Evolutionary conservation across 1,140 invertebrate genomes (phyloP).

Genomic region (Hylyphantes graminicola): DNA sequence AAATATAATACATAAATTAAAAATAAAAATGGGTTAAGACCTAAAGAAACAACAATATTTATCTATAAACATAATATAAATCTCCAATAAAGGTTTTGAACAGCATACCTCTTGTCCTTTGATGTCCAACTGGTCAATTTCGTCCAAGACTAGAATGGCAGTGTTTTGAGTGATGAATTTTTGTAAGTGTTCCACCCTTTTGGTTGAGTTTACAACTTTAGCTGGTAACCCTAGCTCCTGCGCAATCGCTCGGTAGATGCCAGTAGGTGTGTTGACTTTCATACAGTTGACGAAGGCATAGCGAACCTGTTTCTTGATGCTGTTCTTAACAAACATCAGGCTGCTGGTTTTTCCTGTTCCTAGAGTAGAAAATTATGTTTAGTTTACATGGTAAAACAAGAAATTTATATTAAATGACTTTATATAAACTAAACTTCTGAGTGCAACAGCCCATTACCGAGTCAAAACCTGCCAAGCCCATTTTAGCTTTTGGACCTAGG

Average conservation of each 20-base stretch:
- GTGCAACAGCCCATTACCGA: too few relatives aligned
- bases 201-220: slow-evolving; percentile 69
- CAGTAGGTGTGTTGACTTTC: slow-evolving; percentile 77
- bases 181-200: slow-evolving; percentile 72
- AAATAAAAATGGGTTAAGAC: too few relatives aligned
- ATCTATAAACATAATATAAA: too few relatives aligned
- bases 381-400: too few relatives aligned
- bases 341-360: slow-evolving; percentile 97
- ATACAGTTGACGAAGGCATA: slow-evolving; percentile 80
- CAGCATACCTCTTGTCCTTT: slow-evolving; percentile 74
- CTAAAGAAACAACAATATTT: too few relatives aligned
- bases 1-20: too few relatives aligned
- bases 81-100: too few relatives aligned
- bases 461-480: too few relatives aligned
- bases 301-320: slow-evolving; percentile 62
- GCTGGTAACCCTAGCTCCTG: slow-evolving; percentile 58
- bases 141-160: slow-evolving; percentile 87
- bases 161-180: slow-evolving; percentile 64
- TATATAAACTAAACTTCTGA: too few relatives aligned
- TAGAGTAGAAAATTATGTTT: too few relatives aligned
- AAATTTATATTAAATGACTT: too few relatives aligned
- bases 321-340: slow-evolving; percentile 78
- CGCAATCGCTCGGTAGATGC: slow-evolving; percentile 74
- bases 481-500: too few relatives aligned
- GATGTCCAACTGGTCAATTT: slow-evolving; percentile 91